These are phyloP conservation scores for Bufo bufo DNA, from an alignment of 2,113 vertebrate species.

Conservation along the genomic window DNA sequence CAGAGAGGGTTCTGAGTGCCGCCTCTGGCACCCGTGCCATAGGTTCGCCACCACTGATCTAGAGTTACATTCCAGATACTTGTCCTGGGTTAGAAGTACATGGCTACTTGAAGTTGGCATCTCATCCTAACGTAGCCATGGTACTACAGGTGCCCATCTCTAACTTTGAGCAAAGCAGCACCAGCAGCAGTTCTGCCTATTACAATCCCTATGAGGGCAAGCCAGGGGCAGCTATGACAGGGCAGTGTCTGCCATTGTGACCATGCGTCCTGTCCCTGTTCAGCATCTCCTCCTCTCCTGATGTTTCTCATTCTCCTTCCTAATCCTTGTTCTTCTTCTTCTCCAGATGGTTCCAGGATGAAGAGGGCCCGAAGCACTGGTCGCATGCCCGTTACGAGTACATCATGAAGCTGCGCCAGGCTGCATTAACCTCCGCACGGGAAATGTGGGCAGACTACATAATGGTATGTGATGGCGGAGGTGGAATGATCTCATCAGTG, in stretches of 20 bases:
- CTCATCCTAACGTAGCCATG: no score
- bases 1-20: no score
- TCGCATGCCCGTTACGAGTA: conserved; percentile 83
- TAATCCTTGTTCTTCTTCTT: background rate
- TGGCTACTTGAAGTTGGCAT: no score
- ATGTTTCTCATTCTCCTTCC: background rate
- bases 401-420: conserved; percentile 89
- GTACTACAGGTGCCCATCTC: no score
- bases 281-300: no score
- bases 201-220: background rate
- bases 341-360: conserved; percentile 73
- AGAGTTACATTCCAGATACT: no score
- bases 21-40: no score
- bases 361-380: conserved; percentile 88
- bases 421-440: conserved; percentile 81
- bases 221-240: no score
- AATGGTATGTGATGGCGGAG: conserved; percentile 73
- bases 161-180: background rate
- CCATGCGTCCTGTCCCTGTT: background rate
- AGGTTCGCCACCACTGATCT: no score
- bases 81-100: no score
- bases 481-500: background rate
- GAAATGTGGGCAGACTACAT: conserved; percentile 92
- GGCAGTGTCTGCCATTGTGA: background rate
- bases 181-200: background rate